Evolutionary conservation across 2,797 vertebrate species (phyloP), one percentile per base, ranked within the genome.

Genomic region (Sebastes vulpes): DNA sequence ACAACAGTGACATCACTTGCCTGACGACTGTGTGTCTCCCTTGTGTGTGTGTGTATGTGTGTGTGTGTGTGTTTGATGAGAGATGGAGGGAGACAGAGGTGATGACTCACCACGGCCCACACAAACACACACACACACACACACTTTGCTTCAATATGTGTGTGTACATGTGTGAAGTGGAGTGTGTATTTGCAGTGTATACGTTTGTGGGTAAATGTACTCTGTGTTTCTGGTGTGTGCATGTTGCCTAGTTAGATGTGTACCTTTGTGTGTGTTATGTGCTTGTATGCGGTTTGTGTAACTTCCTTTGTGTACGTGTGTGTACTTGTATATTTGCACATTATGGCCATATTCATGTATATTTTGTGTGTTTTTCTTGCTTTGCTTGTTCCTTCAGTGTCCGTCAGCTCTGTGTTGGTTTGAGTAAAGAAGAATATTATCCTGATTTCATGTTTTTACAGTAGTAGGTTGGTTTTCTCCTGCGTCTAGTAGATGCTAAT

Each of bases 1-100:
- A 93, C 89, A 94, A 96, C 96, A 68, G 84, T 96, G 94, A 95
- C 95, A 93, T 96, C 95, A 95, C 75, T 81, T 77, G 89, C 91
- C 83, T 92, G 91, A 95, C 82, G 73, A 94, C 90, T 4, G 81
- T 88, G 89, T 85, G 79, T 93, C 77, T 92, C 83, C 75, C 79
- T 72, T 54, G 23, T 84, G 73, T 85, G 66, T 90, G 66, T 81
- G n/a, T 20, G 59, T 76, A 28, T 77, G 48, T 72, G 69, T 57
- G 76, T 23, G 23, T 76, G 54, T 75, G 73, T 86, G 64, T 69
- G 64, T 83, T 72, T 84, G 79, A 80, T 75, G 56, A 74, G 74
- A 73, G 80, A 75, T 77, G 64, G 50, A 71, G 57, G 54, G 69
- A 82, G 79, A 71, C 61, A 73, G 79, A 66, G 76, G 73, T 73